Percentiles rank a stretch among this genome's conserved stretches.
Conservation (phyloP, 2,888 invertebrate species). For the Campaea margaritaria region DNA sequence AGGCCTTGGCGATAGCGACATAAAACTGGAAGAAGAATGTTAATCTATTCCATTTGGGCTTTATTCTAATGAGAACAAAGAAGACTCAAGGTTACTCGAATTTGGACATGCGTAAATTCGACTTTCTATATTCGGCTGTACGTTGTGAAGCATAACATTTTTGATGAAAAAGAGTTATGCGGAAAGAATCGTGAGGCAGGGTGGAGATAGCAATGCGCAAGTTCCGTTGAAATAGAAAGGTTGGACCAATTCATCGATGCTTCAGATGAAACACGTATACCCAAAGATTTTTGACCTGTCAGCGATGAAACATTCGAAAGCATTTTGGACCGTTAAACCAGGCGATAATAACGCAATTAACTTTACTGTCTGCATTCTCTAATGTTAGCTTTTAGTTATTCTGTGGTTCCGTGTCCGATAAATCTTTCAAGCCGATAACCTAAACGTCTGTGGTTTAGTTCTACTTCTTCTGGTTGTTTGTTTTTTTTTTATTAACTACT, state of each 20-base stretch:
- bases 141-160: neutral
- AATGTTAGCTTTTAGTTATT: too few relatives aligned
- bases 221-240: neutral
- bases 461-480: too few relatives aligned
- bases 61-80: neutral
- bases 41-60: neutral
- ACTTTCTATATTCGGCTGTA: conserved; percentile 9
- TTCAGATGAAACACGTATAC: neutral
- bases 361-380: too few relatives aligned
- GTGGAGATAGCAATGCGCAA: neutral
- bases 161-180: conserved; percentile 1
- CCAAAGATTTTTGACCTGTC: too few relatives aligned
- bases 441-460: too few relatives aligned
- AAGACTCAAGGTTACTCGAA: conserved; percentile 3
- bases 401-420: too few relatives aligned
- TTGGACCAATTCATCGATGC: neutral
- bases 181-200: neutral
- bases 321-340: too few relatives aligned
- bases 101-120: conserved; percentile 4
- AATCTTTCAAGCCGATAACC: too few relatives aligned
- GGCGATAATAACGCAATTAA: too few relatives aligned
- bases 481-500: too few relatives aligned
- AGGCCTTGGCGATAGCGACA: conserved; percentile 1
- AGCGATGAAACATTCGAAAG: neutral
- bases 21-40: conserved; percentile 5